Percentiles rank a stretch among this genome's conserved stretches.
Evolutionary conservation across 1,140 invertebrate species (phyloP).

Genomic region (Palaemon carinicauda): DNA sequence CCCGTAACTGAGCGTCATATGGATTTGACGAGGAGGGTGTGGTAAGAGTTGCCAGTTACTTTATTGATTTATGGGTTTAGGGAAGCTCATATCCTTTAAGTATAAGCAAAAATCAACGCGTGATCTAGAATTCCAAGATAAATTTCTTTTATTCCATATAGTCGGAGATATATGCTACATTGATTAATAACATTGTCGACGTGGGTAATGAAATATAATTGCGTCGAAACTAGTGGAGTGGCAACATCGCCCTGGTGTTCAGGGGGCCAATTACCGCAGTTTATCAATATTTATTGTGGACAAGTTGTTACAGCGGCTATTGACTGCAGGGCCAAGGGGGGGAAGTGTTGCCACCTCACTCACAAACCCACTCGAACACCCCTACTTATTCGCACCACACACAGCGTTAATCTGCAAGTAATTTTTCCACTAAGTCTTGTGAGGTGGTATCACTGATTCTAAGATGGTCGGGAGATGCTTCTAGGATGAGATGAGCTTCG

Average conservation of each 20-base stretch:
- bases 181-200: background rate
- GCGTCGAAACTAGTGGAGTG: background rate
- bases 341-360: background rate
- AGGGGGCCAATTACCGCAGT: conserved; percentile 48
- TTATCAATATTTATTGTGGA: conserved; percentile 56
- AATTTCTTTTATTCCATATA: too few relatives aligned
- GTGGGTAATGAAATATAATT: background rate
- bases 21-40: conserved; percentile 36
- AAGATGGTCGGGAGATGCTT: too few relatives aligned
- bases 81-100: too few relatives aligned
- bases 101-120: background rate
- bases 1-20: conserved; percentile 30
- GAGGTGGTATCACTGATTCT: too few relatives aligned
- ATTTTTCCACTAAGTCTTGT: too few relatives aligned
- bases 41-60: conserved; percentile 12
- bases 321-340: conserved; percentile 23
- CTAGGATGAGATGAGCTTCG: too few relatives aligned
- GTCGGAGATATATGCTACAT: too few relatives aligned
- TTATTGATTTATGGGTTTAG: background rate
- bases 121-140: background rate
- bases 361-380: background rate
- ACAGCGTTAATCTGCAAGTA: too few relatives aligned
- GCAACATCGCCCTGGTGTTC: conserved; percentile 27
- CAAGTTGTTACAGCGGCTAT: conserved; percentile 47
- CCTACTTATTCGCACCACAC: too few relatives aligned